phyloP scores from a whole-genome alignment of 2,888 invertebrate species.

The Leptogaster cylindrica region DNA sequence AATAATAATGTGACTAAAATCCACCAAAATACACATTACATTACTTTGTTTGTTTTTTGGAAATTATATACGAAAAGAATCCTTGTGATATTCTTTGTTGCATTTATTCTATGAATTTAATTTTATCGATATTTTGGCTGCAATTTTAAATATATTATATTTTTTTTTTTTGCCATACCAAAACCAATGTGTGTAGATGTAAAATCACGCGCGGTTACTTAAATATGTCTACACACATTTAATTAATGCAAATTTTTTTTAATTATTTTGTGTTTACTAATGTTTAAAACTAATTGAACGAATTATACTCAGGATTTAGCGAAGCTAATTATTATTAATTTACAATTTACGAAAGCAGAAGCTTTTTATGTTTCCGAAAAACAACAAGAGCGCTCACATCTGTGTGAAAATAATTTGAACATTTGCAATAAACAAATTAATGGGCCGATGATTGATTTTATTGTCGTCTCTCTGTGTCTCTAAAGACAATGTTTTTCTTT shows the following conservation, averaged over 20 bases:
- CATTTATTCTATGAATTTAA: no score
- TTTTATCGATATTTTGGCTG: no score
- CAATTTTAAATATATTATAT: no score
- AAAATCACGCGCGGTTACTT: slow-evolving; percentile 8
- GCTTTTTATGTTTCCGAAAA: slow-evolving; percentile 41
- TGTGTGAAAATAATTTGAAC: slow-evolving; percentile 8
- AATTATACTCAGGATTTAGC: no score
- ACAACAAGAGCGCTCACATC: slow-evolving; percentile 37
- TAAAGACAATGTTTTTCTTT: no score
- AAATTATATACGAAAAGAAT: slow-evolving; percentile 34
- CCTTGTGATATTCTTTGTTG: slow-evolving; percentile 36
- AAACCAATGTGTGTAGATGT: slow-evolving; percentile 16
- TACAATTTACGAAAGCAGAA: background rate
- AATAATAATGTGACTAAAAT: slow-evolving; percentile 64
- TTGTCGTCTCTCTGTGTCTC: no score
- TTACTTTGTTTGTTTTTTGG: slow-evolving; percentile 50
- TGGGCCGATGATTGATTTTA: no score
- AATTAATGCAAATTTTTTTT: no score
- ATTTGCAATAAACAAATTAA: no score
- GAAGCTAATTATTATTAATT: background rate
- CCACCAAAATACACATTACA: slow-evolving; percentile 61
- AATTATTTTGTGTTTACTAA: no score
- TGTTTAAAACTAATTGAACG: no score
- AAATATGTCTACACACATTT: slow-evolving; percentile 17
- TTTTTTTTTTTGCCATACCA: background rate